These are phyloP conservation scores for Odontothrips loti DNA, from an alignment of 2,888 invertebrate species.

Conservation along the genomic window DNA sequence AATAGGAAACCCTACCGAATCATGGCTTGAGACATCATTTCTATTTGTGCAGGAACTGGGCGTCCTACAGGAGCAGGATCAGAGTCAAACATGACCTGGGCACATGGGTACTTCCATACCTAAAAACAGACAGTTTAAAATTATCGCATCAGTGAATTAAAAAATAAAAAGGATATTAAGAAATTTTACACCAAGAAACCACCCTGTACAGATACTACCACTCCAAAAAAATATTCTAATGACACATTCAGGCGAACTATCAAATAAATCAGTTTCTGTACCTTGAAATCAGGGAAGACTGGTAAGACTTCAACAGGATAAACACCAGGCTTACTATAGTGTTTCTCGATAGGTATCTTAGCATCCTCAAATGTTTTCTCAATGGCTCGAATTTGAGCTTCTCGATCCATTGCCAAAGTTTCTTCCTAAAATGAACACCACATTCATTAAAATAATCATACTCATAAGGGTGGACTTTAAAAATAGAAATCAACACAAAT, in stretches of 20 bases:
- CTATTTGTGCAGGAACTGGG: slow-evolving; percentile 80
- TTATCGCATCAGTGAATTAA: slow-evolving; percentile 21
- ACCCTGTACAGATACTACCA: too few relatives aligned
- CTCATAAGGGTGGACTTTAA: neutral
- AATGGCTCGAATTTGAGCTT: slow-evolving; percentile 93
- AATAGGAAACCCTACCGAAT: slow-evolving; percentile 62
- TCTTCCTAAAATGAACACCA: slow-evolving; percentile 62
- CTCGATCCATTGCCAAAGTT: slow-evolving; percentile 91
- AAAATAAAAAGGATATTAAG: neutral
- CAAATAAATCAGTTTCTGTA: slow-evolving; percentile 39
- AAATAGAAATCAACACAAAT: neutral
- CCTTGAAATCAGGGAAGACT: slow-evolving; percentile 90
- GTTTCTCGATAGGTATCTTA: slow-evolving; percentile 76
- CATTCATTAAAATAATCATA: slow-evolving; percentile 15
- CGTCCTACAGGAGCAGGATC: slow-evolving; percentile 92
- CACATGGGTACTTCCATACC: slow-evolving; percentile 97
- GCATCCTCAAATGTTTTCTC: slow-evolving; percentile 95
- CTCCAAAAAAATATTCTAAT: slow-evolving; percentile 3
- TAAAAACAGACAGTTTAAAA: slow-evolving; percentile 42
- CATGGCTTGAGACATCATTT: slow-evolving; percentile 99
- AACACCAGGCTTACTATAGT: slow-evolving; percentile 95
- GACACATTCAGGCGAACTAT: neutral
- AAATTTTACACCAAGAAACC: neutral
- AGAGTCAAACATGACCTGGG: slow-evolving; percentile 96
- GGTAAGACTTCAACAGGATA: slow-evolving; percentile 82